A percentile compares a stretch with the other conserved stretches of the same genome.
phyloP scores from a whole-genome alignment of 2,113 vertebrate genomes.

The Trematomus loennbergii region DNA sequence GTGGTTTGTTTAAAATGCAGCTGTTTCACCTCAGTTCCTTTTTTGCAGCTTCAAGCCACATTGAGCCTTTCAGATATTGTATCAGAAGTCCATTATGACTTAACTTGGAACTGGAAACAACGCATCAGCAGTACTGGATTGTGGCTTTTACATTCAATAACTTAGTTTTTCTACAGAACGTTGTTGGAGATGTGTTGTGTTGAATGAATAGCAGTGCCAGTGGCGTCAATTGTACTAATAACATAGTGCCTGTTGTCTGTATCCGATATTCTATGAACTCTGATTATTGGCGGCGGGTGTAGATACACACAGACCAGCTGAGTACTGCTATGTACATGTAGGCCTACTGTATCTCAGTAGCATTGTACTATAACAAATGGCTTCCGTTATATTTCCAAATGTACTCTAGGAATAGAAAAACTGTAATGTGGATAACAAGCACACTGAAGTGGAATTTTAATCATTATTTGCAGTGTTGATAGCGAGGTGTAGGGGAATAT shows the following conservation, averaged over 20 bases:
- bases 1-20: background rate
- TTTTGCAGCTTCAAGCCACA: too few species aligned
- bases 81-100: background rate
- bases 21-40: background rate
- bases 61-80: background rate
- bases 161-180: background rate
- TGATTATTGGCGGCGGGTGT: background rate
- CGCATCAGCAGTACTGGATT: conserved; percentile 2
- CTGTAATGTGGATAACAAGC: background rate
- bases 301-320: conserved; percentile 26
- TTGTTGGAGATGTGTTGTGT: background rate
- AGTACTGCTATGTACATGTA: background rate
- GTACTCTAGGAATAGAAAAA: too few species aligned
- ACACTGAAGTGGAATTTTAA: background rate
- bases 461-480: too few species aligned
- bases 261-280: background rate
- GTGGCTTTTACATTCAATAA: background rate
- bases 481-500: too few species aligned
- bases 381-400: background rate
- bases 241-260: background rate
- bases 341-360: too few species aligned
- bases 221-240: background rate
- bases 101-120: background rate
- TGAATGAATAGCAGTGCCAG: background rate
- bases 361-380: too few species aligned